These are phyloP conservation scores for Bimastos eiseni DNA, from an alignment of 2,888 invertebrate genomes.

Conservation along the genomic window DNA sequence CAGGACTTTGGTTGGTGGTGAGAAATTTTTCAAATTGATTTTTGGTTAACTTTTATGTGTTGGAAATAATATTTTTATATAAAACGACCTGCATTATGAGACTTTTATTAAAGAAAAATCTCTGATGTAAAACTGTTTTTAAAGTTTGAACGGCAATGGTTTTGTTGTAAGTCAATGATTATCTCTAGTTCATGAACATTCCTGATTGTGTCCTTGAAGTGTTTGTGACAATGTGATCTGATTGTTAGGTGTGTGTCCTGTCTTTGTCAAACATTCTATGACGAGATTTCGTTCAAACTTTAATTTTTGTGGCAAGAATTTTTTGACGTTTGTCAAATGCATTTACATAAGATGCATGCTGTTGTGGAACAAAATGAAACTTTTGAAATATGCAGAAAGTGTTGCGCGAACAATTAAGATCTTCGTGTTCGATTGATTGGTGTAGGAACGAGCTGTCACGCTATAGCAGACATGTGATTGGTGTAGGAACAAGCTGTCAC, in stretches of 20 bases:
- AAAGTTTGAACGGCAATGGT: neutral
- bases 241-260: neutral
- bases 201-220: conserved; percentile 13
- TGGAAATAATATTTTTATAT: neutral
- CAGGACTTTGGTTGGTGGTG: neutral
- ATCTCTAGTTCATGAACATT: neutral
- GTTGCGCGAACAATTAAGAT: too few species aligned
- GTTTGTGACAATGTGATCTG: neutral
- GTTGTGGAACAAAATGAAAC: too few species aligned
- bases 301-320: neutral
- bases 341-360: too few species aligned
- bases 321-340: neutral
- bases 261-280: neutral
- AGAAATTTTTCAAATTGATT: neutral
- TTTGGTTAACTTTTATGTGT: neutral
- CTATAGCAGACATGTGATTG: too few species aligned
- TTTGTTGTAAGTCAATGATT: conserved; percentile 3
- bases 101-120: neutral
- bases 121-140: neutral
- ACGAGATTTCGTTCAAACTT: neutral
- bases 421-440: too few species aligned
- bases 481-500: too few species aligned
- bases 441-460: too few species aligned
- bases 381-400: too few species aligned
- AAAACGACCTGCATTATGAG: neutral